Evolutionary conservation across 1,140 invertebrate species (phyloP).

Genomic region (Platorchestia sp.): DNA sequence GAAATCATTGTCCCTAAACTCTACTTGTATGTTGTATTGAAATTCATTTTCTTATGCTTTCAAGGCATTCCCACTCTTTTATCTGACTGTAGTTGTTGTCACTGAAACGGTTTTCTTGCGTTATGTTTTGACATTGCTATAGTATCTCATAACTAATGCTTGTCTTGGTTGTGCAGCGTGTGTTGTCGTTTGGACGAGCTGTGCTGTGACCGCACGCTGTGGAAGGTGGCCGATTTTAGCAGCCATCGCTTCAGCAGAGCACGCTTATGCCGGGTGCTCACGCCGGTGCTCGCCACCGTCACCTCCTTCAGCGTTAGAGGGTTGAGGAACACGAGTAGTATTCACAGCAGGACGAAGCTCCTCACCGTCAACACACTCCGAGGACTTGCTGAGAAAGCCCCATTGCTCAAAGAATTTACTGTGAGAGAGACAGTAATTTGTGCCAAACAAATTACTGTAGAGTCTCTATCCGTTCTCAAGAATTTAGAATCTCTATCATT

Average conservation of each 20-base stretch:
- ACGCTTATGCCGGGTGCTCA: constrained; percentile 43
- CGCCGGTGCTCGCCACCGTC: constrained; percentile 53
- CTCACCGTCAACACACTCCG: constrained; percentile 60
- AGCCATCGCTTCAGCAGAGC: constrained; percentile 59
- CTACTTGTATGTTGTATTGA: too few relatives aligned
- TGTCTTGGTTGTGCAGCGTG: constrained; percentile 59
- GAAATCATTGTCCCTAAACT: too few relatives aligned
- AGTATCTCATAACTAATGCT: too few relatives aligned
- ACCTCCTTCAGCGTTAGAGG: constrained; percentile 59
- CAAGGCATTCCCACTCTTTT: too few relatives aligned
- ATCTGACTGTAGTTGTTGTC: too few relatives aligned
- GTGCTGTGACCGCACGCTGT: constrained; percentile 64
- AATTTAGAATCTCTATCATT: constrained; percentile 59
- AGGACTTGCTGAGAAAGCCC: constrained; percentile 60
- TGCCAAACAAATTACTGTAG: constrained; percentile 64
- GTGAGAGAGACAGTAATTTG: constrained; percentile 64
- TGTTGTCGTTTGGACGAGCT: constrained; percentile 65
- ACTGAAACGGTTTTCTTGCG: too few relatives aligned
- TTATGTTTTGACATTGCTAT: too few relatives aligned
- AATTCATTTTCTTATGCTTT: too few relatives aligned
- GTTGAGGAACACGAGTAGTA: constrained; percentile 59
- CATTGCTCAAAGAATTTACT: constrained; percentile 62
- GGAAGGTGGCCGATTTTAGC: constrained; percentile 64
- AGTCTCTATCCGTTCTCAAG: constrained; percentile 60
- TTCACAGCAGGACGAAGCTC: constrained; percentile 60